Evolutionary conservation across 2,888 invertebrate species (phyloP), one percentile per base, ranked within the genome.

Genomic region (Xylophagus ater): DNA sequence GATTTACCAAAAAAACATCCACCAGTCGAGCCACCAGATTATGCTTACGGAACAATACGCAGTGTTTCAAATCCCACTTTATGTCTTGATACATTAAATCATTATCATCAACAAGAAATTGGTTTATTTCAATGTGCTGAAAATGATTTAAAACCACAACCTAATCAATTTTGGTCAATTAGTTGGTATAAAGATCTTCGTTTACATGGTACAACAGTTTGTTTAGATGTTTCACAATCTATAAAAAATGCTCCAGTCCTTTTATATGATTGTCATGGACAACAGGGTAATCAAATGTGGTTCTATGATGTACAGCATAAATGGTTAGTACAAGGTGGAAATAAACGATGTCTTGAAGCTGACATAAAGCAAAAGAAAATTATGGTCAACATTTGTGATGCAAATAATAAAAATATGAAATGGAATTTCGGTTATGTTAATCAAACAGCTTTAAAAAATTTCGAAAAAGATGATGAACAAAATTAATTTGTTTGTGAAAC

Each of bases 241-340:
- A 69, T 72, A 4, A 65, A 73, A 1, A 77, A 76, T 54, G 80
- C 87, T 2, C 80, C 85, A 0, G 71, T 96, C 1, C 70, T 77
- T 14, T 66, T 94, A 44, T 94, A 82, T 70, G 71, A 74, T 9
- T 96, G 96, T 51, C 94, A 96, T 56, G 81, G 87, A 1, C 80
- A 82, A 57, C 81, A 85, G 40, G 94, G 94, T 2, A 96, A 96
- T 66, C 96, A 96, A 62, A 71, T 84, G 48, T 96, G 90, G 85
- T 75, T 76, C 51, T 93, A 88, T 56, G 73, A 83, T 49, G 56
- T 70, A 46, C 78, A 81, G 49, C 64, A 43, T 14, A 42, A 54
- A 18, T 57, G 58, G 58, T 5, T 59, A 10, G 45, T 55, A 6
- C 57, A 59, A 24, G 53, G 57, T 13, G 6, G 13, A 7, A 13